Evolutionary conservation across 2,888 invertebrate genomes (phyloP), one percentile per base, ranked within the genome.

Genomic region (Callyntrura guangdongensis): DNA sequence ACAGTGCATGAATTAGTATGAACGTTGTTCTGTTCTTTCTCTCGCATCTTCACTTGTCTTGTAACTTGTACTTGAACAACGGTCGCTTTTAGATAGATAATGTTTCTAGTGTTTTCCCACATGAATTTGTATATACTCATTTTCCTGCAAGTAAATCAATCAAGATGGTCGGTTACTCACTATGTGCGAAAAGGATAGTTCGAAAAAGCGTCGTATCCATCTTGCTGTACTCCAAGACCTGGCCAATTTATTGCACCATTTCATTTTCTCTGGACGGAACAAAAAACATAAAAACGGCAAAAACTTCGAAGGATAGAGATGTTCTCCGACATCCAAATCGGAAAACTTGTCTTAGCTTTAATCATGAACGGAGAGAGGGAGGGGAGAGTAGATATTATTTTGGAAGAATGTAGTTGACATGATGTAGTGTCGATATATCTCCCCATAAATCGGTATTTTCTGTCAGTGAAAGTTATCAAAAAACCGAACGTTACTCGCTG

Each of bases 161-260:
- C 53, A 77, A 25, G 69, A 25, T 53, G 77, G 49, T 77, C 49
- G 53, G 53, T 77, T 77, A 25, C 14, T 25, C 25, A 22, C 53
- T 77, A 56, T 77, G n/a, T 17, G 17, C n/a, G 12, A 36, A 36
- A n/a, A 36, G 36, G 36, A 6, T 36, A 36, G 6, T 36, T 6
- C 36, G 36, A 36, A 2, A 36, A 36, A 36, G 36, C 2, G 36
- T 5, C 25, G 20, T 64, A 17, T 64, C 9, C 22, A 67, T 67
- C 25, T 69, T 27, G 69, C 17, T 69, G 20, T 27, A 69, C 45
- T 27, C 36, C 36, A 1, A 53, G 47, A 77, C 77, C 45, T 56
- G 64, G 81, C 81, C 87, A 87, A 87, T 87, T 87, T 87, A 87
- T 87, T 81, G 87, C 87, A 87, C 81, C 81, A 87, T 87, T 87